Evolutionary conservation across 2,797 vertebrate species (phyloP).

Genomic region (Tadarida brasiliensis): DNA sequence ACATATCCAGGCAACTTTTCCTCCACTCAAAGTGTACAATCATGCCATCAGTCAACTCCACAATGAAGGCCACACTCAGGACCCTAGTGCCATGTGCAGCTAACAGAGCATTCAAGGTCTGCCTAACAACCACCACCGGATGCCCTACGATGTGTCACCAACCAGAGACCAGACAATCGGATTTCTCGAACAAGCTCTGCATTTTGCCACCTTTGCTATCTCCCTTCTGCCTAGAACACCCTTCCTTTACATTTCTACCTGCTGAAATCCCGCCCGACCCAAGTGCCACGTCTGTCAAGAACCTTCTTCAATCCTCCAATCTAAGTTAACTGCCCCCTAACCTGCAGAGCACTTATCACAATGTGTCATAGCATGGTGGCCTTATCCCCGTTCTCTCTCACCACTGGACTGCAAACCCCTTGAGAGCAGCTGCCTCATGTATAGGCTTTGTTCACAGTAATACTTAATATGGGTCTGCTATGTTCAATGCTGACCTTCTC

Average conservation of each 20-base stretch:
- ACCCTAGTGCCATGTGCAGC: neutral
- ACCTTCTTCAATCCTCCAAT: neutral
- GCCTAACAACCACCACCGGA: neutral
- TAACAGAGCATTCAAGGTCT: neutral
- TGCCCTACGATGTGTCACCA: neutral
- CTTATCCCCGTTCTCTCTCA: neutral
- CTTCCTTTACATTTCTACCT: neutral
- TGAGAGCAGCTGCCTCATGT: neutral
- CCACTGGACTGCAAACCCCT: neutral
- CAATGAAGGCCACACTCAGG: neutral
- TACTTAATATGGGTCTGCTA: neutral
- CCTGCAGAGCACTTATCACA: neutral
- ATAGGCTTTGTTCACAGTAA: neutral
- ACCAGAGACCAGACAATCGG: neutral
- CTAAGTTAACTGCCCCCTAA: neutral
- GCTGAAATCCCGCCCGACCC: neutral
- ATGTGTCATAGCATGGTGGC: neutral
- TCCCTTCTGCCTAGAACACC: neutral
- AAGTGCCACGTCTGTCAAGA: neutral
- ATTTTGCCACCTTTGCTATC: neutral
- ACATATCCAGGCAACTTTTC: neutral
- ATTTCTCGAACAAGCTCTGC: neutral
- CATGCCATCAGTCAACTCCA: neutral
- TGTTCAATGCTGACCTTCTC: neutral
- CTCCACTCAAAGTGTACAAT: neutral